A percentile compares a stretch with the other conserved stretches of the same genome.
These are phyloP conservation scores for Tridacna gigas DNA, from an alignment of 2,888 invertebrate species.

Conservation along the genomic window DNA sequence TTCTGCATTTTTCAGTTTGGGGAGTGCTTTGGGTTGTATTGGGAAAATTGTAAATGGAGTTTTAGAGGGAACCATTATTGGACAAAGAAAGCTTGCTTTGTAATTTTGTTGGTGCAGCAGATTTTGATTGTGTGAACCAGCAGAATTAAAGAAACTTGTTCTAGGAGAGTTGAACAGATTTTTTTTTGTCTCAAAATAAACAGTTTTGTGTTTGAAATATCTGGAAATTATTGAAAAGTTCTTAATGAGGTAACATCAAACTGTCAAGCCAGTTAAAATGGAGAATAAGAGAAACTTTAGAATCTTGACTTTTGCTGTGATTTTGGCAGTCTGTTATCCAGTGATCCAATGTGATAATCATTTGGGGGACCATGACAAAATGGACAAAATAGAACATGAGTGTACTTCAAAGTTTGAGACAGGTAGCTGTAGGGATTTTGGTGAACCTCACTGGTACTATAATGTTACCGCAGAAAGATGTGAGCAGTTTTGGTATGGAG, in stretches of 20 bases:
- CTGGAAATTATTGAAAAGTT: not conserved
- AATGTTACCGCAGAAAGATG: slow-evolving; percentile 89
- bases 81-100: not conserved
- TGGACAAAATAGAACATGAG: slow-evolving; percentile 13
- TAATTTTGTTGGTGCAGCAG: slow-evolving; percentile 12
- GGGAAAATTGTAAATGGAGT: not conserved
- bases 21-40: slow-evolving; percentile 2
- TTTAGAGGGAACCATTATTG: not conserved
- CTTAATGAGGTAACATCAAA: not conserved
- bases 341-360: slow-evolving; percentile 34
- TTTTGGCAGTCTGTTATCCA: slow-evolving; percentile 7
- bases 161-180: not conserved
- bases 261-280: slow-evolving; percentile 3
- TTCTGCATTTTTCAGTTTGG: not conserved
- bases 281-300: not conserved
- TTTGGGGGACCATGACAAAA: slow-evolving; percentile 15
- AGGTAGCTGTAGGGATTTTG: slow-evolving; percentile 75
- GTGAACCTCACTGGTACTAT: slow-evolving; percentile 90
- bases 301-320: slow-evolving; percentile 3
- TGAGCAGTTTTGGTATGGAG: slow-evolving; percentile 93
- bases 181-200: not conserved
- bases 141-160: slow-evolving; percentile 6
- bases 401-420: slow-evolving; percentile 8
- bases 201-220: too few relatives aligned
- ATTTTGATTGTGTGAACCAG: not conserved